Base-by-base conservation (phyloP, 64 coral and sea anemone species). In the Montipora capricornis region DNA sequence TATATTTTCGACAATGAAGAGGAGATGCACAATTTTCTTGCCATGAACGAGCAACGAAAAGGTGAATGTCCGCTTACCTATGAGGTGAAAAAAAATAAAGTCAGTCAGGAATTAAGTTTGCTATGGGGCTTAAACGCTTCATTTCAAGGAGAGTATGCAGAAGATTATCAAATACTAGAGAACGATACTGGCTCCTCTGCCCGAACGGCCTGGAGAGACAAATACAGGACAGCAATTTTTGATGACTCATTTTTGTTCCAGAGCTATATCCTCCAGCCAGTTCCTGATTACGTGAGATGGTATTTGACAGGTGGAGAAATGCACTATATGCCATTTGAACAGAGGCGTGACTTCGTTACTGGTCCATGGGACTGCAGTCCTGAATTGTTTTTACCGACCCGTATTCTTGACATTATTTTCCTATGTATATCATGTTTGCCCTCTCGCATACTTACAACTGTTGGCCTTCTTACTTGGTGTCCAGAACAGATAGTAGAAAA, bases 201-300 rank as follows among this genome's bases (percentile, higher is more conserved):
- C 70, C 1, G 22, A 74, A 26, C 24, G 6, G n/a, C 70, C 70
- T 74, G 20, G 70, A 20, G n/a, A 8, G 70, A 74, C 70, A 74
- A 74, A 29, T 74, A 74, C 24, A 74, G 24, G n/a, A 74, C 70
- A 29, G 22, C 70, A 8, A 74, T 74, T 26, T 74, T 74, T 6
- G 24, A 29, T 29, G 70, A 26, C 70, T 20, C n/a, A 29, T 26
- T 8, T 5, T 26, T 74, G 11, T 26, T 20, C n/a, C 5, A 6
- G 5, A 20, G 70, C 24, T 11, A 6, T 74, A 74, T 29, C 6
- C 24, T 74, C 6, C 70, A 74, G 70, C 82, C 82, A 6, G 62
- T 86, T 14, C 82, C 82, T 67, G 82, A 86, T 37, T 86, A 86
- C 19, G 60, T 86, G 7, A 58, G 82, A 11, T 86, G 19, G 57